A percentile compares a stretch with the other conserved stretches of the same genome.
phyloP scores from a whole-genome alignment of 2,113 vertebrate species.

The Phylloscopus trochilus region DNA sequence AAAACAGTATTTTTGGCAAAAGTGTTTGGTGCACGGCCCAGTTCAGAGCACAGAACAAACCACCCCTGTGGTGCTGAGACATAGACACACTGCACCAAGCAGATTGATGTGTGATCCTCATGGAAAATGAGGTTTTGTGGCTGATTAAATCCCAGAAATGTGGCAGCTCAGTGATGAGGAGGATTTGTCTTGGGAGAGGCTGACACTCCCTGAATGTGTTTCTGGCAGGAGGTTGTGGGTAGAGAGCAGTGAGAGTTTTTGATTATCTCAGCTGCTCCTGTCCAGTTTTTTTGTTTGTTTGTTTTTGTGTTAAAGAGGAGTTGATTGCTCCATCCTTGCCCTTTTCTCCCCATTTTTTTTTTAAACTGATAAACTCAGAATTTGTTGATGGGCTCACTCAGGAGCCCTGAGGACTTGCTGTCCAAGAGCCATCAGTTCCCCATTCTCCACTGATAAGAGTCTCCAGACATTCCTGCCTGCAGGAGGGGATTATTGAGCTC shows the following conservation, averaged over 20 bases:
- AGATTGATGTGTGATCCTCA: accelerated
- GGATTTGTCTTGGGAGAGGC: neutral
- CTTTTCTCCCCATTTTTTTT: neutral
- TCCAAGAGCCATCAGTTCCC: neutral
- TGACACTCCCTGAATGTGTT: neutral
- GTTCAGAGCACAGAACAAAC: neutral
- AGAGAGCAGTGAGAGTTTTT: neutral
- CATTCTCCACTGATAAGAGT: neutral
- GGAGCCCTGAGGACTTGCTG: neutral
- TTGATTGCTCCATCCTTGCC: neutral
- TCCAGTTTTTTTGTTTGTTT: accelerated
- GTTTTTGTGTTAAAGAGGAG: neutral
- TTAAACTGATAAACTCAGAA: neutral
- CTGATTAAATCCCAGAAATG: neutral
- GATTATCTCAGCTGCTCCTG: neutral
- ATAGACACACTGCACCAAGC: neutral
- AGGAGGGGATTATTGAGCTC: neutral
- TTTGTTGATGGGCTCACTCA: neutral
- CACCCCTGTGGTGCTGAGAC: accelerated
- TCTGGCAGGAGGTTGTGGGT: neutral
- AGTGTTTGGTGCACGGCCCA: neutral
- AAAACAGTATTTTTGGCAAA: neutral
- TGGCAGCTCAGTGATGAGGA: accelerated
- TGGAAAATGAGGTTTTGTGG: neutral
- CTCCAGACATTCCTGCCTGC: accelerated